Evolutionary conservation across 2,113 vertebrate species (phyloP).

Genomic region (Philantomba maxwellii): DNA sequence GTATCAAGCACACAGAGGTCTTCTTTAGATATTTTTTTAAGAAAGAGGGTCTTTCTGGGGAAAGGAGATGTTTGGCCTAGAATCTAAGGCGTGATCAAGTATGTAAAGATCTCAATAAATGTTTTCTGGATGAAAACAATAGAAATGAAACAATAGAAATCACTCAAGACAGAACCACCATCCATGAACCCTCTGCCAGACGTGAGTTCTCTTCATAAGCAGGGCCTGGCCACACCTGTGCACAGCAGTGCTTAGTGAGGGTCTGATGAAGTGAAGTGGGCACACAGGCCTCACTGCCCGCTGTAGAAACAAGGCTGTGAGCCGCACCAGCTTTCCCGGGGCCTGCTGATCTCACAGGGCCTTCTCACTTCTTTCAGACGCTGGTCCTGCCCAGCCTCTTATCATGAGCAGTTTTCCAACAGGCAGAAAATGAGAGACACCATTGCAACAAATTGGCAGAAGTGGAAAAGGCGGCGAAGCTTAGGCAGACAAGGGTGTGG

Average conservation of each 20-base stretch:
- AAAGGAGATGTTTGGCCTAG: not conserved
- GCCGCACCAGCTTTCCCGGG: too few relatives aligned
- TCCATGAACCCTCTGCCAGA: not conserved
- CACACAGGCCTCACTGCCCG: not conserved
- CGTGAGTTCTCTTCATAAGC: not conserved
- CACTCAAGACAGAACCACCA: not conserved
- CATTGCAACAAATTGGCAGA: accelerated
- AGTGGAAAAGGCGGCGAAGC: not conserved
- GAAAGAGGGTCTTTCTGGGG: not conserved
- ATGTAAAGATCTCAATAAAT: not conserved
- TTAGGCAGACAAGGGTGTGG: too few relatives aligned
- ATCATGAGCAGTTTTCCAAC: not conserved
- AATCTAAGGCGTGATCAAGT: not conserved
- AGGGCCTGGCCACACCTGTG: not conserved
- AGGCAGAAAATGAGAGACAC: not conserved
- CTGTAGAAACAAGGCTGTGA: accelerated
- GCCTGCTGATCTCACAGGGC: not conserved
- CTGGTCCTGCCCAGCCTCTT: not conserved
- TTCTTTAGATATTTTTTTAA: not conserved
- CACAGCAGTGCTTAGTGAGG: not conserved
- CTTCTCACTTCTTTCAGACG: not conserved
- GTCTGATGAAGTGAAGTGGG: not conserved
- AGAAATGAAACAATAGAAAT: not conserved
- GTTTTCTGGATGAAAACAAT: not conserved
- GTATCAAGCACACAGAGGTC: not conserved